Conservation (phyloP, 2,797 vertebrate species). For the Linurgus olivaceus region DNA sequence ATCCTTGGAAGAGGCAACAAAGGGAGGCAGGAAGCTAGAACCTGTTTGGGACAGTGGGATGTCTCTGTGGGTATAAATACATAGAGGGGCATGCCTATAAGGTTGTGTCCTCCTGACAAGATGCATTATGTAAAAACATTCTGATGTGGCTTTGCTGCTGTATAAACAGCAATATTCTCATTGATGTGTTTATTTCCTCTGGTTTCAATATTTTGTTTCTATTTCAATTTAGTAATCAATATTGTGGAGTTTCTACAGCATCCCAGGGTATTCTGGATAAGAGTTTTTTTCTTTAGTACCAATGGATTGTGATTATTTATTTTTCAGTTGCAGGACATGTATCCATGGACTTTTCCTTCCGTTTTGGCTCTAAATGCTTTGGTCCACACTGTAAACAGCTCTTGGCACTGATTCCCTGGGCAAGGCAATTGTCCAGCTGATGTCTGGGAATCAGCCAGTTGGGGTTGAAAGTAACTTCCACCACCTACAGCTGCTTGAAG, state of each 20-base stretch:
- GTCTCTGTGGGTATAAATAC: fast-evolving
- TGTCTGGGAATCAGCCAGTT: not conserved
- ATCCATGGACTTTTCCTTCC: not conserved
- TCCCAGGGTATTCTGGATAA: not conserved
- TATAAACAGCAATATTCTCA: not conserved
- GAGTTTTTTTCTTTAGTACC: not conserved
- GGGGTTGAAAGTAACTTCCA: not conserved
- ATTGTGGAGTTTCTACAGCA: not conserved
- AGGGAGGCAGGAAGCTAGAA: not conserved
- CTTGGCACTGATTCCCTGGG: not conserved
- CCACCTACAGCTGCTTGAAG: not conserved
- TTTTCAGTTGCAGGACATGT: not conserved
- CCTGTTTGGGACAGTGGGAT: not conserved
- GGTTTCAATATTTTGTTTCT: not conserved
- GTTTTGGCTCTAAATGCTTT: not conserved
- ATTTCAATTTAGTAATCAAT: not conserved
- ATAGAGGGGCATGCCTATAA: fast-evolving
- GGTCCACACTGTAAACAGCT: not conserved
- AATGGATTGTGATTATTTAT: not conserved
- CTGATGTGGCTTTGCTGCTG: not conserved
- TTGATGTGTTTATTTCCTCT: not conserved
- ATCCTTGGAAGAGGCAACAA: fast-evolving
- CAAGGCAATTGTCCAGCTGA: not conserved
- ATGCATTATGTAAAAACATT: not conserved
- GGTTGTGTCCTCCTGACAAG: not conserved